phyloP scores from a whole-genome alignment of 2,888 invertebrate genomes.

The Troilus luridus region DNA sequence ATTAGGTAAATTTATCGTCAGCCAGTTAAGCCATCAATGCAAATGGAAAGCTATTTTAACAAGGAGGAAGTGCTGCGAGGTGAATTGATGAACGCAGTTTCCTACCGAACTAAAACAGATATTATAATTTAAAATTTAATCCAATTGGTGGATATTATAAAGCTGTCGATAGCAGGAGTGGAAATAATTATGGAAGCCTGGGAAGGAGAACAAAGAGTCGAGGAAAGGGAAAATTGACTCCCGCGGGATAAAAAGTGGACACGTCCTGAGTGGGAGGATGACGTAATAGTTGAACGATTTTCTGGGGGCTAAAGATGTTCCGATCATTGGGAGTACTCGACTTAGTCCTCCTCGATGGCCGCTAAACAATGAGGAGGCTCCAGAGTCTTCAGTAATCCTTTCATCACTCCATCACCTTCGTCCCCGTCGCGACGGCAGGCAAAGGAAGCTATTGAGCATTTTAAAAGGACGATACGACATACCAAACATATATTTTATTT shows the following conservation, averaged over 20 bases:
- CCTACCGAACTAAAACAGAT: neutral
- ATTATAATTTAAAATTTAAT: neutral
- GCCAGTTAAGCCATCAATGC: neutral
- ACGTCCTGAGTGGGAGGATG: slow-evolving; percentile 35
- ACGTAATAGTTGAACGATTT: slow-evolving; percentile 40
- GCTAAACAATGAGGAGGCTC: neutral
- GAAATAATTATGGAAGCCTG: neutral
- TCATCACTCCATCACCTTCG: neutral
- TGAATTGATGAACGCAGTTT: neutral
- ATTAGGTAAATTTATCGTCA: neutral
- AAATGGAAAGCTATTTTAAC: neutral
- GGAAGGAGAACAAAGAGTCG: neutral
- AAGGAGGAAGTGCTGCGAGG: neutral
- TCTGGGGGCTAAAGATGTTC: neutral
- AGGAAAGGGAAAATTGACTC: neutral
- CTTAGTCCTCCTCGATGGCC: slow-evolving; percentile 7
- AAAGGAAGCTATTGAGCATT: neutral
- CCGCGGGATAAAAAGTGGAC: neutral
- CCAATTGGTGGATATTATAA: neutral
- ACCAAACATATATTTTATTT: neutral
- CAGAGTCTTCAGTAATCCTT: neutral
- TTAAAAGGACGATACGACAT: neutral
- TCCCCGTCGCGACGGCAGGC: neutral
- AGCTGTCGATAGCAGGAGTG: neutral
- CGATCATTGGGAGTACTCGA: slow-evolving; percentile 7